Base-by-base conservation (phyloP, 2,797 vertebrate genomes). In the Enteromius afrohamiltoni region DNA sequence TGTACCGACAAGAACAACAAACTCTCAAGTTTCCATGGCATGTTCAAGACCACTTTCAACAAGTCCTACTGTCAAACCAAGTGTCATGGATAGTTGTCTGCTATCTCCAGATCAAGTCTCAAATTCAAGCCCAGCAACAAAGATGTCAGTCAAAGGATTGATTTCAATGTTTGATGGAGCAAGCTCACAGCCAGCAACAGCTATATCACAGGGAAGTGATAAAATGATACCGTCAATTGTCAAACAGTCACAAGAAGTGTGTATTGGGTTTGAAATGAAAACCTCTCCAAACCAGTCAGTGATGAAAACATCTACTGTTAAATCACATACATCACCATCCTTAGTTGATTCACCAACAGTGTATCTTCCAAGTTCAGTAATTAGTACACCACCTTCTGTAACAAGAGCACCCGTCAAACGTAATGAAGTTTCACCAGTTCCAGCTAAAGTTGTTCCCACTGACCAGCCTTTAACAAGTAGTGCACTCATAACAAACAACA, bases 91-190 rank as follows among this genome's bases (percentile, higher is more conserved):
- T 86, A 21, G 16, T 76, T 7, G 3, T 55, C 70, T 51, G 83
- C 17, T 75, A 55, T 82, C 31, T 84, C 3, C 84, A 87, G 26
- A 84, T 89, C 77, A 83, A 86, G 29, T 79, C 6, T 51, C 37
- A 77, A 47, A 40, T 73, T 76, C 77, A 84, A 37, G 79, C 26
- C 34, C 70, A 83, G 81, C 34, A 64, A 68, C 80, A 49, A 31
- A 83, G 40, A 4, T 74, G 81, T 76, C 87, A 82, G 42, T 81
- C 77, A 88, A 87, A 64, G 9, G 26, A 51, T 62, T 80, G 69
- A 73, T 87, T 42, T 93, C 93, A 71, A 79, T 90, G 77, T 94
- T 92, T 86, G 90, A 88, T 89, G 88, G 69, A 60, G 42, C 51
- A 83, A 3, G 40, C 67, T 78, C 75, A 80, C 83, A 89, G 69